A percentile compares a stretch with the other conserved stretches of the same genome.
Evolutionary conservation across 2,888 invertebrate species (phyloP).

Genomic region (Dendrolimus pini): DNA sequence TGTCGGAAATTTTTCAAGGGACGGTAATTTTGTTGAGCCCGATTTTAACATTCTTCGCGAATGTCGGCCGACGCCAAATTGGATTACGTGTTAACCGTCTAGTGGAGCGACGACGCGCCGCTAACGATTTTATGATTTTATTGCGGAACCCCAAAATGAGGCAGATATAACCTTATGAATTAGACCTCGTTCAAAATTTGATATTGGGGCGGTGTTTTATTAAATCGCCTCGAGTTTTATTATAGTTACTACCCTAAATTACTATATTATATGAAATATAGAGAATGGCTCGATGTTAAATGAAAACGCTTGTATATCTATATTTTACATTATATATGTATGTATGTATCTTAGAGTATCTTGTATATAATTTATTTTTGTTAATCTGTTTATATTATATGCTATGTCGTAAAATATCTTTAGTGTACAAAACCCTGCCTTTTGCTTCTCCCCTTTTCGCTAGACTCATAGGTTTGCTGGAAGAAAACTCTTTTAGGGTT

Average conservation of each 20-base stretch:
- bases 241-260: not conserved
- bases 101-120: conserved; percentile 32
- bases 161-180: conserved; percentile 42
- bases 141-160: conserved; percentile 45
- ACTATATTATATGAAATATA: too few species aligned
- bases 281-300: too few species aligned
- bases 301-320: too few species aligned
- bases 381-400: too few species aligned
- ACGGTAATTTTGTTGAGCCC: conserved; percentile 52
- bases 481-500: too few species aligned
- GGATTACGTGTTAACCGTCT: conserved; percentile 66
- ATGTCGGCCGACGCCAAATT: conserved; percentile 53
- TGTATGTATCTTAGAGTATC: too few species aligned
- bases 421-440: too few species aligned
- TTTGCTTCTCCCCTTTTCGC: too few species aligned
- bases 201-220: conserved; percentile 8
- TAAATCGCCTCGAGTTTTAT: conserved; percentile 7
- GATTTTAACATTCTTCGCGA: conserved; percentile 57
- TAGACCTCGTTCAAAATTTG: conserved; percentile 23
- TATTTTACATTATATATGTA: too few species aligned
- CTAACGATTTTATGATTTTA: conserved; percentile 68
- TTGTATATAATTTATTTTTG: too few species aligned
- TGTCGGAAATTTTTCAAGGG: conserved; percentile 21
- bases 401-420: too few species aligned
- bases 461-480: too few species aligned